Percentiles rank a stretch among this genome's conserved stretches.
These are phyloP conservation scores for Tiliacea aurago DNA, from an alignment of 2,888 invertebrate species.

Conservation along the genomic window DNA sequence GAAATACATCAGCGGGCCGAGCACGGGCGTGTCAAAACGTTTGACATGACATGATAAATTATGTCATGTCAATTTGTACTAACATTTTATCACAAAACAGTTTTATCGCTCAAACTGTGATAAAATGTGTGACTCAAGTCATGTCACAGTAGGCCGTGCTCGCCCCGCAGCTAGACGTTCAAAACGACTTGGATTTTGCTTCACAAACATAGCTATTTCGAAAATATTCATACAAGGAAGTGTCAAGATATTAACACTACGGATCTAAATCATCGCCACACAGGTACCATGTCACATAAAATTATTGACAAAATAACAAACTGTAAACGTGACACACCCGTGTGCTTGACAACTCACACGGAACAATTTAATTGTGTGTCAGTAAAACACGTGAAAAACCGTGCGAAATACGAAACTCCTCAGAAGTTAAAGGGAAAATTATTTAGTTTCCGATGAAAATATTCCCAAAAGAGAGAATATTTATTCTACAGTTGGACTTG, in stretches of 20 bases:
- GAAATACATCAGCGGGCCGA: too few relatives aligned
- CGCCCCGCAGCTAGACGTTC: too few relatives aligned
- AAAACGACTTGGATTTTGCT: too few relatives aligned
- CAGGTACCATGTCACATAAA: slow-evolving; percentile 10
- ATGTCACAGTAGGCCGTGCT: too few relatives aligned
- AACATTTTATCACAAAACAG: too few relatives aligned
- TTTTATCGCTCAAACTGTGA: too few relatives aligned
- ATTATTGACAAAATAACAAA: slow-evolving; percentile 14
- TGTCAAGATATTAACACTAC: neutral
- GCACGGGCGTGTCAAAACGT: too few relatives aligned
- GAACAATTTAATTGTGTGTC: slow-evolving; percentile 71
- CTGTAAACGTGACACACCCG: slow-evolving; percentile 26
- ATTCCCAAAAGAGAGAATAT: slow-evolving; percentile 58
- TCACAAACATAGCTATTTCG: too few relatives aligned
- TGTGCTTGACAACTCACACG: slow-evolving; percentile 63
- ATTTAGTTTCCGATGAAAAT: slow-evolving; percentile 55
- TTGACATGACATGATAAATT: too few relatives aligned
- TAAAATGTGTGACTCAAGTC: too few relatives aligned
- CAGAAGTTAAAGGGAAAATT: slow-evolving; percentile 38
- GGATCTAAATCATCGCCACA: slow-evolving; percentile 17
- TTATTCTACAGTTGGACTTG: slow-evolving; percentile 71
- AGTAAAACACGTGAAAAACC: slow-evolving; percentile 44
- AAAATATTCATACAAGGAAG: too few relatives aligned
- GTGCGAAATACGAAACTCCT: slow-evolving; percentile 38
- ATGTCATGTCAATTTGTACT: too few relatives aligned